These are phyloP conservation scores for Apis laboriosa DNA, from an alignment of 1,140 invertebrate species.

Conservation along the genomic window DNA sequence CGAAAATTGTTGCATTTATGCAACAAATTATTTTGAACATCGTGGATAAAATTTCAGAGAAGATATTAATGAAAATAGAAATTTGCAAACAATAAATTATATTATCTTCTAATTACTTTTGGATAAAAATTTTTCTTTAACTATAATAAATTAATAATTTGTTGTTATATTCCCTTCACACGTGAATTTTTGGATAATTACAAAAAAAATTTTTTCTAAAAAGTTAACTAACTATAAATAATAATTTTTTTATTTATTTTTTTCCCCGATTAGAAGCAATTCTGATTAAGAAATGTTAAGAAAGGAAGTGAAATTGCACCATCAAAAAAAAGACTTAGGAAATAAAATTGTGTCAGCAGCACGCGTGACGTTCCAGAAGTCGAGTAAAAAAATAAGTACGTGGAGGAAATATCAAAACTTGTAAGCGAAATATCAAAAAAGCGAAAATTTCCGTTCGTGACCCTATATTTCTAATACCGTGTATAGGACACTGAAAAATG, in stretches of 20 bases:
- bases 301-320: neutral
- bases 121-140: no score
- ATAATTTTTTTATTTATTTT: no score
- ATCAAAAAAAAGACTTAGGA: neutral
- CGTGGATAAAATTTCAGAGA: neutral
- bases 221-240: neutral
- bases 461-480: neutral
- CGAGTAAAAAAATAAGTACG: constrained; percentile 22
- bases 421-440: constrained; percentile 13
- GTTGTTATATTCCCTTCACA: no score
- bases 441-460: constrained; percentile 11
- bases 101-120: no score
- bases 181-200: neutral
- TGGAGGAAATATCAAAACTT: constrained; percentile 22
- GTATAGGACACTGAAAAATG: constrained; percentile 15
- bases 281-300: neutral
- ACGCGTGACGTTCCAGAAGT: constrained; percentile 1
- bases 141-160: no score
- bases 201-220: no score
- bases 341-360: constrained; percentile 13
- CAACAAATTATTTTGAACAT: neutral
- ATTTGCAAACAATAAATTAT: no score
- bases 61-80: no score
- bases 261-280: neutral
- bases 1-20: neutral